Base-by-base conservation (phyloP, 2,888 invertebrate genomes). In the Galeruca laticollis region DNA sequence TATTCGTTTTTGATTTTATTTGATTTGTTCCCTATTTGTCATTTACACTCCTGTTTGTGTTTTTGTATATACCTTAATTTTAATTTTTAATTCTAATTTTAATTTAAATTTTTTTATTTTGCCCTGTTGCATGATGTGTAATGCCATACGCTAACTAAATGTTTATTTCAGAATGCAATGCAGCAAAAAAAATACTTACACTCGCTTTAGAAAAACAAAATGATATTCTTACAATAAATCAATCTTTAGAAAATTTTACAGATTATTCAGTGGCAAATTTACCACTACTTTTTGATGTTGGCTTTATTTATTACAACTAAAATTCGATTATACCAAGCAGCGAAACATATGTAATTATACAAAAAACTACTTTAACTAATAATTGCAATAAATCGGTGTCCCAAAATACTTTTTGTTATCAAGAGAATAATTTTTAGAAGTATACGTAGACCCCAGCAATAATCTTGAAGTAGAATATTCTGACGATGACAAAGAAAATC, bases 191-290 rank as follows among this genome's bases (percentile, higher is more conserved):
- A 40, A 40, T 40, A 40, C 40, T 40, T 5, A 40, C 40, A 40
- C 40, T 40, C n/a, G 40, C 40, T 40, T 40, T 40, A 40, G 13
- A 40, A 40, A n/a, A n/a, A 40, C 40, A 40, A 40, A n/a, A 40
- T n/a, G n/a, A 40, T 40, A 40, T 40, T 40, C 5, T 13, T n/a
- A 11, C 13, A 40, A 40, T 40, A 15, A 40, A 40, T 40, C 10
- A 40, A 15, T 15, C 40, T 11, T 40, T n/a, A 40, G 40, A 40
- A 40, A 40, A 40, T n/a, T 10, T 3, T 40, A 40, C 40, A 40
- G 40, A 40, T 40, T 40, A n/a, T n/a, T 40, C 40, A 11, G 40
- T 40, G 40, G 40, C 10, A 40, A 40, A 40, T 40, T 40, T 40
- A 40, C 40, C 40, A 13, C 40, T 40, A 40, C 11, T 40, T 40